These are phyloP conservation scores for Calliopum simillimum DNA, from an alignment of 2,888 invertebrate genomes.

Conservation along the genomic window DNA sequence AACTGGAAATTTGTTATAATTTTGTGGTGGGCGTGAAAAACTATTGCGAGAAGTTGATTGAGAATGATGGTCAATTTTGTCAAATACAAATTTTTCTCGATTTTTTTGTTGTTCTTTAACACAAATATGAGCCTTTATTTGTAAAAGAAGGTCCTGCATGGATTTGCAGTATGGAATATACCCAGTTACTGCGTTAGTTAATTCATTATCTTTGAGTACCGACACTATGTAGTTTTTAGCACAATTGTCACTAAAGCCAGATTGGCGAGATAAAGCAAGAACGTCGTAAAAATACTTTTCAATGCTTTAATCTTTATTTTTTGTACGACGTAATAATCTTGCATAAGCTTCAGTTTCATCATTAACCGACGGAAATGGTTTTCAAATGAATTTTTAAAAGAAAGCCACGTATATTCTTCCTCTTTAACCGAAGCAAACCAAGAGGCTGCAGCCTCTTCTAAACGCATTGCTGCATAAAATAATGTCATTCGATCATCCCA, in stretches of 20 bases:
- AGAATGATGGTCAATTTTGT: background rate
- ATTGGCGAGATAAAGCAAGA: background rate
- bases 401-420: background rate
- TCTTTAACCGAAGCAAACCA: background rate
- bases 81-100: background rate
- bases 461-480: background rate
- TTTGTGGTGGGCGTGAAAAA: background rate
- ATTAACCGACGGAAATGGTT: conserved; percentile 10
- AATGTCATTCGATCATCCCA: background rate
- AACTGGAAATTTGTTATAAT: background rate
- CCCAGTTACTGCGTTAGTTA: background rate
- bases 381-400: background rate
- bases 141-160: conserved; percentile 12
- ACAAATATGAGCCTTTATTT: conserved; percentile 14
- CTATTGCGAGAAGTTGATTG: background rate
- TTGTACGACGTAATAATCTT: background rate
- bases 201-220: background rate
- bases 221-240: background rate
- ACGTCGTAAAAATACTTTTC: conserved; percentile 6
- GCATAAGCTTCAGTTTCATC: background rate
- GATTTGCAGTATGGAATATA: background rate
- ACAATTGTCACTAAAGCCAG: background rate
- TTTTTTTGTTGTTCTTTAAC: conserved; percentile 14
- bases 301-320: background rate
- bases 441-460: background rate